phyloP scores from a whole-genome alignment of 2,797 vertebrate species.

The Malurus splendens region DNA sequence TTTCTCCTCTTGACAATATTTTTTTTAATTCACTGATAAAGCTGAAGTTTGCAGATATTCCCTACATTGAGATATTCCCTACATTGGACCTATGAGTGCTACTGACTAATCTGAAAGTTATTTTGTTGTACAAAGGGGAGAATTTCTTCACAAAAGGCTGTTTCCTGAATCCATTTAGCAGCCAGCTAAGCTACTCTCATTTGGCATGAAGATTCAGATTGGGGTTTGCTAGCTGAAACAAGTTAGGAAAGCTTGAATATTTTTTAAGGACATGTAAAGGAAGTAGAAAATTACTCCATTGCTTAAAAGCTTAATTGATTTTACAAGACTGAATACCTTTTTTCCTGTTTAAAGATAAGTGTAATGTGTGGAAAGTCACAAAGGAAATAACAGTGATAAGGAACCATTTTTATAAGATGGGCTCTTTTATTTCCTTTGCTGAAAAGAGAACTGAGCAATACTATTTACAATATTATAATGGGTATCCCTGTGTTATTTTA shows the following conservation, averaged over 20 bases:
- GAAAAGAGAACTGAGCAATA: constrained; percentile 17
- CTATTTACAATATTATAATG: constrained; percentile 37
- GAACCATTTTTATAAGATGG: constrained; percentile 6
- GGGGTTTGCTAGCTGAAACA: not conserved
- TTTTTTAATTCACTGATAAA: not conserved
- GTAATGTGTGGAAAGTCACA: constrained; percentile 28
- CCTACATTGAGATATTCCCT: not conserved
- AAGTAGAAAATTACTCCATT: not conserved
- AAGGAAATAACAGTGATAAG: constrained; percentile 27
- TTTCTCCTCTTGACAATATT: not conserved
- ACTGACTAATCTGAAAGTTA: not conserved
- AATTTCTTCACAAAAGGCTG: not conserved
- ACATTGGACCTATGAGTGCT: not conserved
- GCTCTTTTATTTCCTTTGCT: not conserved
- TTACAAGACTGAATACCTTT: constrained; percentile 24
- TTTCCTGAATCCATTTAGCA: not conserved
- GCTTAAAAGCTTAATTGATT: constrained; percentile 30
- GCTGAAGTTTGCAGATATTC: not conserved
- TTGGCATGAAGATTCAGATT: not conserved
- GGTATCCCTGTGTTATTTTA: constrained; percentile 34
- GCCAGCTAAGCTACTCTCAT: not conserved
- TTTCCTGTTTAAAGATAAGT: constrained; percentile 21
- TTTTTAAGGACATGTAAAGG: not conserved
- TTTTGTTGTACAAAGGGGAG: not conserved
- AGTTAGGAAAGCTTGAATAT: not conserved